Base-by-base conservation (phyloP, 2,113 vertebrate genomes). In the Xiphophorus couchianus region DNA sequence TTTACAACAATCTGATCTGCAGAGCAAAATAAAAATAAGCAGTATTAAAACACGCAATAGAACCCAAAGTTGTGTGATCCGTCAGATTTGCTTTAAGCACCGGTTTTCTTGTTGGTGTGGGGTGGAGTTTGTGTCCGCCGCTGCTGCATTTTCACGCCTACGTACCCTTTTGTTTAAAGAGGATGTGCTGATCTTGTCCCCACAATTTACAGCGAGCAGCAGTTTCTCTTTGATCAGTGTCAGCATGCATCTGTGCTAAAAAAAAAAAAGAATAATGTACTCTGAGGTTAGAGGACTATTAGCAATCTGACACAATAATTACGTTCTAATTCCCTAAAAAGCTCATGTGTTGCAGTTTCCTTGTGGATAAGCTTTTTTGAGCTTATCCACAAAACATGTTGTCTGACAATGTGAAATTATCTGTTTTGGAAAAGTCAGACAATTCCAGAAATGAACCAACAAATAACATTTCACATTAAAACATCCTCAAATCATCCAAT, bases 301-400 rank as follows among this genome's bases (percentile, higher is more conserved):
- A 88, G 75, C 65, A 86, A 85, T 78, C 81, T 86, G 91, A 90
- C 89, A 87, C 81, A 87, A 85, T 90, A 90, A 90, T 90, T 85
- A 85, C 80, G 83, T 73, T 86, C 83, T 78, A 84, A 84, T 86
- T 90, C 82, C 67, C 54, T 65, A 70, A 30, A 84, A 82, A 80
- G 77, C 54, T 1, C 28, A 68, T 66, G 89, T 77, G n/a, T 35
- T 11, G 2, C 63, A 2, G 76, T 82, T 83, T 73, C 72, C 61
- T 31, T 31, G 31, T 31, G 31, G 33, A 35, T 35, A 35, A 35
- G 33, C 33, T 35, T 42, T 42, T 42, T 48, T 48, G 25, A 58
- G 25, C 22, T 54, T 54, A 54, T 10, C 51, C 51, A 54, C 51
- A 25, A 54, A 54, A 8, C 51, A 58, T n/a, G 2, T 54, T 54